A percentile compares a stretch with the other conserved stretches of the same genome.
phyloP scores from a whole-genome alignment of 2,797 vertebrate species.

The Tadarida brasiliensis region DNA sequence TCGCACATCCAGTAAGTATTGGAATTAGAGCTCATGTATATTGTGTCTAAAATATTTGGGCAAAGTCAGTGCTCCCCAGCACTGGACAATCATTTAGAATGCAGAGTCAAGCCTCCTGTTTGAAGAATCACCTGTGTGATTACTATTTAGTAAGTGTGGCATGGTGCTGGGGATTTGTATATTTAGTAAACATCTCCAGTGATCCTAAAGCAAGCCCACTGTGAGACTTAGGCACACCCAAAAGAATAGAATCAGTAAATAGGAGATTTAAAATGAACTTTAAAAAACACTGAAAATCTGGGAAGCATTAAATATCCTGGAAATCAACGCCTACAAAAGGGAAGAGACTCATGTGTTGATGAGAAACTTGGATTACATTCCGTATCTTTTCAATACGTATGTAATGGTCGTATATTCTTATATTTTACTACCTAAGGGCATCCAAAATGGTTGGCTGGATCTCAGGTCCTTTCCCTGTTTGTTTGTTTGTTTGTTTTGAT shows the following conservation, averaged over 20 bases:
- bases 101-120: too few species aligned
- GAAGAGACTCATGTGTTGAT: not conserved
- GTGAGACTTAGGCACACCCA: not conserved
- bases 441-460: not conserved
- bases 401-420: not conserved
- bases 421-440: not conserved
- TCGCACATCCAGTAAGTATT: too few species aligned
- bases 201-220: not conserved
- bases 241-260: not conserved
- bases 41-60: too few species aligned
- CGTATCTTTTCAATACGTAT: not conserved
- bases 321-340: not conserved
- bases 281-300: too few species aligned
- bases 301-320: too few species aligned
- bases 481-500: conserved; percentile 6
- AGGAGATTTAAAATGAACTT: too few species aligned
- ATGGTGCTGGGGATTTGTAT: not conserved
- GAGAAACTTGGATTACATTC: not conserved
- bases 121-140: not conserved
- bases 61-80: too few species aligned
- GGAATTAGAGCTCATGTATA: too few species aligned
- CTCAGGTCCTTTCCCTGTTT: not conserved
- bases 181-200: not conserved
- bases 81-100: too few species aligned
- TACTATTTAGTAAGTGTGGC: not conserved